These are phyloP conservation scores for Equus quagga DNA, from an alignment of 2,113 vertebrate species.

Conservation along the genomic window DNA sequence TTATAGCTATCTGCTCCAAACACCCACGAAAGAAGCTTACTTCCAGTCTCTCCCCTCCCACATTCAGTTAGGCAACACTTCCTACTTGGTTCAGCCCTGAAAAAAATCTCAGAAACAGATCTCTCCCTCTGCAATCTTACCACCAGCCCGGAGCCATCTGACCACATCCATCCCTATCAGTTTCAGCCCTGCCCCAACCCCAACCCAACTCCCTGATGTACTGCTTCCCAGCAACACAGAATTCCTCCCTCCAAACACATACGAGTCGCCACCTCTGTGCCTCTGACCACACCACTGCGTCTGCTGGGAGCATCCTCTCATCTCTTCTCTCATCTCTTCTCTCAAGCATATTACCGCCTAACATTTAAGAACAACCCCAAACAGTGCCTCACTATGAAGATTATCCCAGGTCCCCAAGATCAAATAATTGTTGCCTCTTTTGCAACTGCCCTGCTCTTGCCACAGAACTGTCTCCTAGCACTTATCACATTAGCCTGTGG, in stretches of 20 bases:
- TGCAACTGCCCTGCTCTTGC: not conserved
- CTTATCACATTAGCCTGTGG: not conserved
- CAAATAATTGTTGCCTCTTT: not conserved
- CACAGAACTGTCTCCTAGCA: not conserved
- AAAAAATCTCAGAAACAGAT: not conserved
- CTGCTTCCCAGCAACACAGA: not conserved
- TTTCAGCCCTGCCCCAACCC: not conserved
- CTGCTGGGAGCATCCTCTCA: not conserved
- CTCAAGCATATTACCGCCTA: not conserved
- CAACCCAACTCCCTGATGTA: not conserved
- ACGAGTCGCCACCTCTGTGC: not conserved
- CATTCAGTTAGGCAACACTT: not conserved
- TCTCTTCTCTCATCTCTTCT: not conserved
- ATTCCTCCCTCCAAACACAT: not conserved
- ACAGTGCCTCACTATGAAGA: not conserved
- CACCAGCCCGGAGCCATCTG: not conserved
- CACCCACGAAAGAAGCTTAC: not conserved
- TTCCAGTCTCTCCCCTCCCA: not conserved
- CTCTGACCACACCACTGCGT: not conserved
- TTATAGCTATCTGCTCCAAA: not conserved
- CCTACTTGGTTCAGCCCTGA: not conserved
- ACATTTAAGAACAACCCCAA: not conserved
- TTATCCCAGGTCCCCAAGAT: not conserved
- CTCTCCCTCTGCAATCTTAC: not conserved
- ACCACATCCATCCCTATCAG: not conserved